Base-by-base conservation (phyloP, 2,797 vertebrate genomes). In the Lacerta agilis region DNA sequence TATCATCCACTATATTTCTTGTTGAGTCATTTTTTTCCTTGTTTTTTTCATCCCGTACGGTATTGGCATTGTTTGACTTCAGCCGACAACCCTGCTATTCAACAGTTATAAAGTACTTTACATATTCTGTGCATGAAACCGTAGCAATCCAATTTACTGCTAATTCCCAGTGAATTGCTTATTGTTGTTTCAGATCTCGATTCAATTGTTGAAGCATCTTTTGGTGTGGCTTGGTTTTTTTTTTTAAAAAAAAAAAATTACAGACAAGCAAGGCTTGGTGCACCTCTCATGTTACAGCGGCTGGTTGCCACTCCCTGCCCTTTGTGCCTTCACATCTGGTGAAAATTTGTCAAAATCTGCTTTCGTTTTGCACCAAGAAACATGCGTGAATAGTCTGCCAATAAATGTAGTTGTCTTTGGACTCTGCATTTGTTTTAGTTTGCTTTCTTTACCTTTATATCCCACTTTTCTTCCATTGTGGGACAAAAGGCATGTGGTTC, bases 61-160 rank as follows among this genome's bases (percentile, higher is more conserved):
- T n/a, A 15, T 10, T 58, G 49, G 9, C 18, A 41, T 33, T 58
- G 45, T 80, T 75, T 17, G 61, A 64, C n/a, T 38, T 79, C 49
- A 79, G 67, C 82, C 79, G 43, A 66, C 69, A 80, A 79, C 20
- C 58, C 77, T 38, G 38, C n/a, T 64, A 36, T 45, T 72, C 49
- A 78, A n/a, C 64, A 41, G 49, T 72, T 79, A 79, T 80, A 85
- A 81, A 85, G 55, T 38, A 67, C 55, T 85, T 81, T 80, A 73
- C 78, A 88, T 76, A 75, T 75, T 85, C 82, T 85, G 69, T 80
- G 55, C 71, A 80, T 75, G 78, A 85, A 75, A 81, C 58, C 58
- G 3, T 73, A 88, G 83, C 78, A 80, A 81, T 88, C 83, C 69
- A 88, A 75, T 88, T 85, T 85, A 85, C 71, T 75, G 83, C 69